These are phyloP conservation scores for Megatriorchis doriae DNA, from an alignment of 2,113 vertebrate genomes.

Conservation along the genomic window DNA sequence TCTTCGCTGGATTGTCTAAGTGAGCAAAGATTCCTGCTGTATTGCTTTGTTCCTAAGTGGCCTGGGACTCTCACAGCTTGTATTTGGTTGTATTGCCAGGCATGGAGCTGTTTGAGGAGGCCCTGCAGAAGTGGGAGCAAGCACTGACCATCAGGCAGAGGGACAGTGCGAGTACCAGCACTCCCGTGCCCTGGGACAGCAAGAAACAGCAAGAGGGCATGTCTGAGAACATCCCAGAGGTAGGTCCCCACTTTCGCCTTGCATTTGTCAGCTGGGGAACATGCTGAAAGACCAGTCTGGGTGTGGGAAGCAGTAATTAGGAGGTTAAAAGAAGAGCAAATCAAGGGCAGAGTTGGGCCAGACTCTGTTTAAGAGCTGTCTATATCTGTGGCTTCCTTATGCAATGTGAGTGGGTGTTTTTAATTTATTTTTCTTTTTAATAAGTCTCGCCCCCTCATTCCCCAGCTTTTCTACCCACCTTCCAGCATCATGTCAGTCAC, in stretches of 20 bases:
- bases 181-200: constrained; percentile 58
- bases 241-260: constrained; percentile 19
- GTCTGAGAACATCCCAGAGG: constrained; percentile 68
- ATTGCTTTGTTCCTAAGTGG: not conserved
- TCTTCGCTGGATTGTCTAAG: not conserved
- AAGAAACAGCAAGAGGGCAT: constrained; percentile 49
- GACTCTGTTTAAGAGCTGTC: constrained; percentile 49
- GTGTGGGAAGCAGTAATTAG: not conserved
- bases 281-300: not conserved
- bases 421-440: constrained; percentile 26
- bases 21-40: not conserved
- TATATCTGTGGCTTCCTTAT: constrained; percentile 22
- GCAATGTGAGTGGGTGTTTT: constrained; percentile 27
- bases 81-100: constrained; percentile 68
- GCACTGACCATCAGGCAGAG: constrained; percentile 87
- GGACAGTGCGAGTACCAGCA: constrained; percentile 64
- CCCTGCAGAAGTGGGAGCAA: constrained; percentile 94
- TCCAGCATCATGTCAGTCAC: constrained; percentile 29
- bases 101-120: constrained; percentile 98
- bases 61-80: not conserved
- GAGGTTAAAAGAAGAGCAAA: constrained; percentile 4
- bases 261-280: not conserved
- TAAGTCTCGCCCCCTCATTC: constrained; percentile 43
- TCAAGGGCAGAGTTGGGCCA: constrained; percentile 4
- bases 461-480: constrained; percentile 9